These are phyloP conservation scores for Lepus timidus DNA, from an alignment of 2,113 vertebrate species.

Conservation along the genomic window DNA sequence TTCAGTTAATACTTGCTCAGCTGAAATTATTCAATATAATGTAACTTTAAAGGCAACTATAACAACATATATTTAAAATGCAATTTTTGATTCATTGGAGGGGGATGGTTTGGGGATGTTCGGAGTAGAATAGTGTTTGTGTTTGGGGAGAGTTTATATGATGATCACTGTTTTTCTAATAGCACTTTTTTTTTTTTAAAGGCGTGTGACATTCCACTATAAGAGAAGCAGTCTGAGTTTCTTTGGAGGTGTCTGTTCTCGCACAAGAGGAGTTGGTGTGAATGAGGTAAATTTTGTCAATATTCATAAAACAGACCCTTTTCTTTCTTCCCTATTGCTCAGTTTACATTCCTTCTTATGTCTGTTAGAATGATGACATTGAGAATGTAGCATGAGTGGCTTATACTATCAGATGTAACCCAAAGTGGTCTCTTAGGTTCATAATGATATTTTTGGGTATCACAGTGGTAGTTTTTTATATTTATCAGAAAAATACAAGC, in stretches of 20 bases:
- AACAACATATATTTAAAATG: constrained; percentile 26
- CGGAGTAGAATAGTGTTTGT: neutral
- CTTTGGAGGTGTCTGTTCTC: constrained; percentile 96
- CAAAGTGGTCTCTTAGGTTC: neutral
- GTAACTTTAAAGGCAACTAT: neutral
- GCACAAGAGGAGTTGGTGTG: constrained; percentile 95
- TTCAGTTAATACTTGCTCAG: neutral
- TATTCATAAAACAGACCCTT: constrained; percentile 50
- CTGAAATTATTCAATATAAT: neutral
- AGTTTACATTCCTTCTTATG: neutral
- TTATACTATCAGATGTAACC: constrained; percentile 12
- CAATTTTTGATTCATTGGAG: constrained; percentile 4
- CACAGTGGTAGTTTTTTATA: neutral
- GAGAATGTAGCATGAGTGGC: neutral
- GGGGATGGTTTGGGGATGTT: neutral
- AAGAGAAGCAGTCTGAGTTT: constrained; percentile 95
- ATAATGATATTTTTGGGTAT: neutral
- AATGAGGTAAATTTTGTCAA: constrained; percentile 93
- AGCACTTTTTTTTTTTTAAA: constrained; percentile 79
- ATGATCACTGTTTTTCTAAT: constrained; percentile 52
- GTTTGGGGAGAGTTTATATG: neutral
- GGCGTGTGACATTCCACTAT: constrained; percentile 97
- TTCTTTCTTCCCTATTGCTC: neutral
- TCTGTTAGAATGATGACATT: neutral
- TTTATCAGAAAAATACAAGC: neutral